Conservation (phyloP, 2,797 vertebrate species). For the Eutrigla gurnardus region DNA sequence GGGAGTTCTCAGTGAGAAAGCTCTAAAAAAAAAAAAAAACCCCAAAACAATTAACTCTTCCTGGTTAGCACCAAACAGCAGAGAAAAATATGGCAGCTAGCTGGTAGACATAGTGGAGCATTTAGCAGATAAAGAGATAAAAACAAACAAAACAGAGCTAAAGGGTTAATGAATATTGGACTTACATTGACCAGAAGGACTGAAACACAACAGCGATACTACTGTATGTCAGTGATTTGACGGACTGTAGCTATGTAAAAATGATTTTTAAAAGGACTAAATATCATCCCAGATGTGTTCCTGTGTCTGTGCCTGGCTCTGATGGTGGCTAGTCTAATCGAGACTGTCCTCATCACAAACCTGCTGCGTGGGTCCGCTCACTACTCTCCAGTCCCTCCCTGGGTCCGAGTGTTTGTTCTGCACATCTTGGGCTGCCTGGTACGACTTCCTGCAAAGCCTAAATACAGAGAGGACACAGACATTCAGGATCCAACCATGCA, state of each 20-base stretch:
- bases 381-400: conserved; percentile 63
- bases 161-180: neutral
- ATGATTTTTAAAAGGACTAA: too few species aligned
- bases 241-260: neutral
- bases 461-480: neutral
- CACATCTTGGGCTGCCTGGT: conserved; percentile 65
- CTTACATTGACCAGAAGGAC: neutral
- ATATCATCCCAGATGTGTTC: conserved; percentile 73
- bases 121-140: too few species aligned
- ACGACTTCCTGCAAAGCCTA: conserved; percentile 53
- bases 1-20: too few species aligned
- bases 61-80: too few species aligned
- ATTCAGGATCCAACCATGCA: too few species aligned
- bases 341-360: conserved; percentile 83
- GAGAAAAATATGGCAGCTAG: neutral
- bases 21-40: too few species aligned
- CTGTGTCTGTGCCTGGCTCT: conserved; percentile 83
- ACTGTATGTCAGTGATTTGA: too few species aligned
- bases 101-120: neutral
- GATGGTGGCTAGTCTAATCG: conserved; percentile 84
- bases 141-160: too few species aligned
- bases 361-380: conserved; percentile 63
- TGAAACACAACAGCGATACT: too few species aligned
- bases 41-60: too few species aligned
- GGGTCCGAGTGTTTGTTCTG: conserved; percentile 74